Evolutionary conservation across 2,797 vertebrate genomes (phyloP).

Genomic region (Ctenopoma multispine): DNA sequence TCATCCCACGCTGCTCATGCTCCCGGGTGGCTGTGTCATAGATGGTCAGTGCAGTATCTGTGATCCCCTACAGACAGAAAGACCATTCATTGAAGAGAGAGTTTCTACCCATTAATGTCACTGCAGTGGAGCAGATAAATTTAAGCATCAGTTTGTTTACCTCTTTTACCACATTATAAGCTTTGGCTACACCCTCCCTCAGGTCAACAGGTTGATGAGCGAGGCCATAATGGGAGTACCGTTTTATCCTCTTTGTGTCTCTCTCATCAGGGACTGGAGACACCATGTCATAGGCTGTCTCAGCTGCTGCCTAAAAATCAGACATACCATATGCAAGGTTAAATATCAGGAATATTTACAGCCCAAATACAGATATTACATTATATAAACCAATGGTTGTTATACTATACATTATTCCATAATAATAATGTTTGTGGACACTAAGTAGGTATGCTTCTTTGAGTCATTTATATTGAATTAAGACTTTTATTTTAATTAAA

Average conservation of each 20-base stretch:
- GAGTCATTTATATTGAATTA: not conserved
- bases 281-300: slow-evolving; percentile 99
- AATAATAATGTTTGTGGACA: too few species aligned
- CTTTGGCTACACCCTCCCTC: slow-evolving; percentile 97
- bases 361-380: too few species aligned
- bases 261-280: slow-evolving; percentile 92
- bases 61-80: slow-evolving; percentile 87
- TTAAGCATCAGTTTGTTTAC: slow-evolving; percentile 70
- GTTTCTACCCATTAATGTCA: not conserved
- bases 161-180: slow-evolving; percentile 97
- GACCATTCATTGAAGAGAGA: not conserved
- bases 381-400: too few species aligned
- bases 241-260: slow-evolving; percentile 90
- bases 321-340: not conserved
- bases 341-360: too few species aligned
- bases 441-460: not conserved
- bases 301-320: slow-evolving; percentile 91
- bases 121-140: not conserved
- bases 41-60: slow-evolving; percentile 96
- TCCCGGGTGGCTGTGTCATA: slow-evolving; percentile 97
- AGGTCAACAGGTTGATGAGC: slow-evolving; percentile 96
- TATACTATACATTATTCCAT: too few species aligned
- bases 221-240: slow-evolving; percentile 91
- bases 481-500: too few species aligned
- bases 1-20: slow-evolving; percentile 97